phyloP scores from a whole-genome alignment of 2,888 invertebrate genomes.

The Neoscelio sp. region DNA sequence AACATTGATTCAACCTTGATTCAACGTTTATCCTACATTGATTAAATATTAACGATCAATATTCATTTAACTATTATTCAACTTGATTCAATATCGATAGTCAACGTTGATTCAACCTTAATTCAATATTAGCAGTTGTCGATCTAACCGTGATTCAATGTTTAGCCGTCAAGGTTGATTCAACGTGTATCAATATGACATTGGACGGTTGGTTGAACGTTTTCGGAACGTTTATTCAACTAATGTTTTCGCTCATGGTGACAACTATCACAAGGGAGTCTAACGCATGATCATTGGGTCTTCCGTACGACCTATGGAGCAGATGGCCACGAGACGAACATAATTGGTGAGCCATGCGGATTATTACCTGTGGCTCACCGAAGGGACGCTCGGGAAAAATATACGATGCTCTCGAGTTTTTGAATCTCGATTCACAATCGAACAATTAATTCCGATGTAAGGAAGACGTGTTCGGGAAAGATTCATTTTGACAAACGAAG shows the following conservation, averaged over 20 bases:
- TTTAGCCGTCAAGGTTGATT: too few relatives aligned
- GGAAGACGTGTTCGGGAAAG: slow-evolving; percentile 14
- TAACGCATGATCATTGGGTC: slow-evolving; percentile 74
- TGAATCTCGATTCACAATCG: slow-evolving; percentile 48
- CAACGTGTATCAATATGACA: too few relatives aligned
- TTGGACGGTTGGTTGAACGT: neutral
- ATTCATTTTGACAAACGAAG: slow-evolving; percentile 46
- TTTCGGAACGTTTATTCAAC: too few relatives aligned
- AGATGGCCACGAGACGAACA: slow-evolving; percentile 82
- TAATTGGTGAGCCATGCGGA: slow-evolving; percentile 76
- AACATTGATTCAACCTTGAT: too few relatives aligned
- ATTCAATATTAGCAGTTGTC: too few relatives aligned
- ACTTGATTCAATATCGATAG: too few relatives aligned
- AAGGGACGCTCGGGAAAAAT: slow-evolving; percentile 42
- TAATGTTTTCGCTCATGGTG: too few relatives aligned
- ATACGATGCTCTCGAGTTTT: slow-evolving; percentile 46
- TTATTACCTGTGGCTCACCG: slow-evolving; percentile 57
- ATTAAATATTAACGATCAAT: too few relatives aligned
- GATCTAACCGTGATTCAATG: too few relatives aligned
- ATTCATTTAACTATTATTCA: too few relatives aligned
- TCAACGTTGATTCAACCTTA: too few relatives aligned
- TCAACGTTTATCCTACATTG: too few relatives aligned
- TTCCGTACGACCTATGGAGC: slow-evolving; percentile 74
- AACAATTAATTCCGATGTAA: slow-evolving; percentile 40
- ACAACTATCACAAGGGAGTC: slow-evolving; percentile 49